Base-by-base conservation (phyloP, 2,113 vertebrate species). In the Cisticola juncidis region DNA sequence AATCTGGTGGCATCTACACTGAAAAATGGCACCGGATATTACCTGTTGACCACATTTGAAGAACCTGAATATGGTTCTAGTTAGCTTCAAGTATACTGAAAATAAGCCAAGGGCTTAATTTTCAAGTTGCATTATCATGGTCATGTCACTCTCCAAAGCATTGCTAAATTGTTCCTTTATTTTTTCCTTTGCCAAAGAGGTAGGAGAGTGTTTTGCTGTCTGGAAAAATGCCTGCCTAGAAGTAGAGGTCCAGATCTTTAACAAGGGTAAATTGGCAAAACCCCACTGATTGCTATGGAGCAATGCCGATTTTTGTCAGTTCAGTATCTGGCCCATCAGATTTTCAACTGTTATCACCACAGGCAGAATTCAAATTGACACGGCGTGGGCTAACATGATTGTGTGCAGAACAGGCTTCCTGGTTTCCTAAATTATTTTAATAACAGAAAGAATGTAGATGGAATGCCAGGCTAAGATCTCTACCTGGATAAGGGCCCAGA, bases 361-460 rank as follows among this genome's bases (percentile, higher is more conserved):
- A 97, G 97, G 97, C 96, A 94, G 96, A 97, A 97, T 96, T 94
- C 90, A 97, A 97, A 97, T 95, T 96, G 94, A 97, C 94, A 61
- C 84, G 97, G 96, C 87, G 35, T 94, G 97, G 95, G 96, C 93
- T 96, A 96, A 94, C 94, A 70, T 95, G 97, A 97, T 92, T 96
- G 78, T 97, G 92, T 65, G 50, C 62, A 88, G 97, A 97, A 81
- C 82, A 96, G 96, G 96, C 95, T 95, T 72, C 92, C 95, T 76
- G 54, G 78, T 92, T 96, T 95, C 96, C 95, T 97, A 95, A 97
- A 97, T 97, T 97, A 97, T 97, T 98, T 97, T 97, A 97, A 98
- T 97, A 97, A 97, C 95, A 97, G 96, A 97, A 98, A 98, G 96
- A 98, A 98, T 97, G 96, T 92, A 93, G 87, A 92, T 65, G 92